Conservation (phyloP, 2,888 invertebrate genomes). For the Aethes cnicana region DNA sequence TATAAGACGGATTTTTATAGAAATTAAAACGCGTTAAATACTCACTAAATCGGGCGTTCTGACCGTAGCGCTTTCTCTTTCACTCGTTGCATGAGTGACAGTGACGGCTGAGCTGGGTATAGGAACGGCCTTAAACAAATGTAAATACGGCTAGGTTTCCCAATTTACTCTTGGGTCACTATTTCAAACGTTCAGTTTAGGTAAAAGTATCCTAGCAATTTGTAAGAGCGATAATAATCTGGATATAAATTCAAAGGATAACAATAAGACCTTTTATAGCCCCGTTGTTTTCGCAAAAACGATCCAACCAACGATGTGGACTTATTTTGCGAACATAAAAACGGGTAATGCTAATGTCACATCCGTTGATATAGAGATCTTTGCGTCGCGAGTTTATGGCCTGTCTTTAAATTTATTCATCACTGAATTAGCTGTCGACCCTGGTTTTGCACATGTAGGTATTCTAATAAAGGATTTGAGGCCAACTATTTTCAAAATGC, state of each 20-base stretch:
- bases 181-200: constrained; percentile 65
- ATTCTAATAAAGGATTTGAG: too few relatives aligned
- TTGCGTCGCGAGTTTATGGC: constrained; percentile 58
- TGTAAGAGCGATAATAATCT: constrained; percentile 78
- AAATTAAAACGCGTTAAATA: too few relatives aligned
- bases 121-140: too few relatives aligned
- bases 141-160: too few relatives aligned
- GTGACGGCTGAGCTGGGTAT: too few relatives aligned
- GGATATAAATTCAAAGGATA: constrained; percentile 81
- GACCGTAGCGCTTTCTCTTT: too few relatives aligned
- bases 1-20: too few relatives aligned
- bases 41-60: too few relatives aligned
- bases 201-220: constrained; percentile 70
- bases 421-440: constrained; percentile 42
- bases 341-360: constrained; percentile 68
- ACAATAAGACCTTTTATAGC: constrained; percentile 80
- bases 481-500: too few relatives aligned
- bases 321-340: constrained; percentile 72
- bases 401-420: constrained; percentile 46
- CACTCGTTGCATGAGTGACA: too few relatives aligned
- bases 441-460: too few relatives aligned
- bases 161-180: constrained; percentile 57
- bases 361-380: constrained; percentile 67
- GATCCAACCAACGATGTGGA: constrained; percentile 65
- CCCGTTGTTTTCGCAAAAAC: constrained; percentile 78